Percentiles rank a stretch among this genome's conserved stretches.
phyloP scores from a whole-genome alignment of 2,888 invertebrate genomes.

The Cheilosia soror region DNA sequence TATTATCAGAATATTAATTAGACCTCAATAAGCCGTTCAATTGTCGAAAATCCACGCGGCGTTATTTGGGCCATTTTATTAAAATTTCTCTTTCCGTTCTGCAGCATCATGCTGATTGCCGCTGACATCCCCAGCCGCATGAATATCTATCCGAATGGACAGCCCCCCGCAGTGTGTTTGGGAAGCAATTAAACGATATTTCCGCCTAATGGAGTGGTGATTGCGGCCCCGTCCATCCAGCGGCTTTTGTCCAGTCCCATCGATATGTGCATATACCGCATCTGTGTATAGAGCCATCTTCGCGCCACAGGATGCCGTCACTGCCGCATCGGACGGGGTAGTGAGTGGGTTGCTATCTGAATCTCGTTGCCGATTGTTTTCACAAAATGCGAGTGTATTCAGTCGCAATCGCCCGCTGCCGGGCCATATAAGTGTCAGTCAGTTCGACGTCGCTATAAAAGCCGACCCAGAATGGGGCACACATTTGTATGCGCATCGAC shows the following conservation, averaged over 20 bases:
- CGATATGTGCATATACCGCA: slow-evolving; percentile 20
- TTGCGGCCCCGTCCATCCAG: slow-evolving; percentile 46
- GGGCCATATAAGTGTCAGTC: slow-evolving; percentile 53
- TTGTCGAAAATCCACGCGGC: slow-evolving; percentile 48
- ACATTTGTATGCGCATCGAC: slow-evolving; percentile 41
- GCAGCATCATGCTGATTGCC: not conserved
- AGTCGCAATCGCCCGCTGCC: too few relatives aligned
- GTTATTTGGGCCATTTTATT: slow-evolving; percentile 56
- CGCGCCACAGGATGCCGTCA: slow-evolving; percentile 81
- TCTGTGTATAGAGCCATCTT: slow-evolving; percentile 78
- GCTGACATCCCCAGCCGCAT: slow-evolving; percentile 29
- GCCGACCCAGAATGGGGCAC: slow-evolving; percentile 9
- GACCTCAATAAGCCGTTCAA: slow-evolving; percentile 44
- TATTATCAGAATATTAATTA: slow-evolving; percentile 48
- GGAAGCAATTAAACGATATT: slow-evolving; percentile 84
- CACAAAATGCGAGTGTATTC: slow-evolving; percentile 15
- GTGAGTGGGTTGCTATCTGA: slow-evolving; percentile 67
- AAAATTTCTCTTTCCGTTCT: slow-evolving; percentile 8
- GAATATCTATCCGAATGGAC: slow-evolving; percentile 18
- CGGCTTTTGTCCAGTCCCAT: slow-evolving; percentile 30
- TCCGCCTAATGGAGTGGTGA: slow-evolving; percentile 83
- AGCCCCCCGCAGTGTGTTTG: slow-evolving; percentile 81
- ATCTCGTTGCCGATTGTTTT: slow-evolving; percentile 51
- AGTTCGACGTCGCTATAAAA: slow-evolving; percentile 21
- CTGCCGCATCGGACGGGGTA: slow-evolving; percentile 79